A percentile compares a stretch with the other conserved stretches of the same genome.
Conservation (phyloP, 2,888 invertebrate species). For the Nephrotoma appendiculata region DNA sequence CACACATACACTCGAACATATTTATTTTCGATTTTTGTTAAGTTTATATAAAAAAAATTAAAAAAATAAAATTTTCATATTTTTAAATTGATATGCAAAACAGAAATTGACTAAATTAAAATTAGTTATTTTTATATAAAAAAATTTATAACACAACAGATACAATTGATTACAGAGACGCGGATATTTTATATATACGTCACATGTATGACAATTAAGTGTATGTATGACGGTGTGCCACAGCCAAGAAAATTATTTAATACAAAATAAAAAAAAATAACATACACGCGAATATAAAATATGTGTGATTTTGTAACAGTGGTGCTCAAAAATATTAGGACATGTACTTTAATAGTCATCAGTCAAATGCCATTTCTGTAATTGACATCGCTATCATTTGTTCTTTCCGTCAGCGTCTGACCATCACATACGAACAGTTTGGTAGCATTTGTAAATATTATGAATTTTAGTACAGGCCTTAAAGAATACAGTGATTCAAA, state of each 20-base stretch:
- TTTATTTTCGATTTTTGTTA: neutral
- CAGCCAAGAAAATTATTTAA: neutral
- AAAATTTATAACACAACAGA: neutral
- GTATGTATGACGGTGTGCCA: neutral
- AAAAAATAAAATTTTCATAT: neutral
- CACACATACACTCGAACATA: neutral
- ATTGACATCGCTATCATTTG: too few relatives aligned
- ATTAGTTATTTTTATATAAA: neutral
- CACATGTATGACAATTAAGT: neutral
- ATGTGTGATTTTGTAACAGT: neutral
- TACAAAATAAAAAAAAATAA: neutral
- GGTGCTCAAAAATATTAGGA: neutral
- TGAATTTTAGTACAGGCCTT: too few relatives aligned
- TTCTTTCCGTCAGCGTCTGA: too few relatives aligned
- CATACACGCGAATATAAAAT: neutral
- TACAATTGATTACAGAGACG: neutral
- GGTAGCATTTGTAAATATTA: too few relatives aligned
- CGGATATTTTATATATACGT: neutral
- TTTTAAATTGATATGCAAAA: neutral
- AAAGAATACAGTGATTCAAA: too few relatives aligned
- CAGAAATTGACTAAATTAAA: neutral
- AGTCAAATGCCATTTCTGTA: too few relatives aligned
- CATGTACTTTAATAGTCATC: neutral
- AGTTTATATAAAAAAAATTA: neutral
- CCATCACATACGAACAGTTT: too few relatives aligned